These are phyloP conservation scores for Anthoscopus minutus DNA, from an alignment of 2,113 vertebrate genomes.

Conservation along the genomic window DNA sequence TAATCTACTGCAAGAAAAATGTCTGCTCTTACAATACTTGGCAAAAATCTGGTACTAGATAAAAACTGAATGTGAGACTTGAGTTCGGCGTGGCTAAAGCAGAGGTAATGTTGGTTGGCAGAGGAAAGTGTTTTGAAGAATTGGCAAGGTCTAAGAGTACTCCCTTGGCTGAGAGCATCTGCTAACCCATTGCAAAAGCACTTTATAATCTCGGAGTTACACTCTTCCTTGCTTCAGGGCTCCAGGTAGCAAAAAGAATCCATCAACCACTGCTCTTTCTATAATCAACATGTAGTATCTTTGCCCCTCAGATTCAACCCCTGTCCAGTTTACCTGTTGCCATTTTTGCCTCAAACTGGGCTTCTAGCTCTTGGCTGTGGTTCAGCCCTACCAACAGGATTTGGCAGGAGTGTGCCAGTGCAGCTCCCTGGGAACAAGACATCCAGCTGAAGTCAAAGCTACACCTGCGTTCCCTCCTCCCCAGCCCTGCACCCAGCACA, in stretches of 20 bases:
- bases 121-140: slow-evolving; percentile 17
- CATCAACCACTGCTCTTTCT: not conserved
- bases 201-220: not conserved
- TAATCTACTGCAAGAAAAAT: not conserved
- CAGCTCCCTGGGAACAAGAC: not conserved
- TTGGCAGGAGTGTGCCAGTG: not conserved
- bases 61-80: not conserved
- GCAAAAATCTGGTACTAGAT: slow-evolving; percentile 16
- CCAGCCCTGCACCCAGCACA: not conserved
- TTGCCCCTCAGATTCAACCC: not conserved
- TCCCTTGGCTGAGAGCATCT: slow-evolving; percentile 45
- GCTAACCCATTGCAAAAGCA: not conserved
- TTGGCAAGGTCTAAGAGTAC: slow-evolving; percentile 20
- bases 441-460: not conserved
- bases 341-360: not conserved
- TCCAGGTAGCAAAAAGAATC: not conserved
- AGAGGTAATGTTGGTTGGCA: slow-evolving; percentile 39
- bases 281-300: not conserved
- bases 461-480: not conserved
- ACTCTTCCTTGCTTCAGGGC: not conserved
- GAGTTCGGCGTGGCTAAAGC: not conserved
- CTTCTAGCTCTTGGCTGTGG: not conserved
- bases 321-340: not conserved
- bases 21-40: not conserved
- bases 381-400: not conserved